phyloP scores from a whole-genome alignment of 2,113 vertebrate genomes.

The Butorides virescens region DNA sequence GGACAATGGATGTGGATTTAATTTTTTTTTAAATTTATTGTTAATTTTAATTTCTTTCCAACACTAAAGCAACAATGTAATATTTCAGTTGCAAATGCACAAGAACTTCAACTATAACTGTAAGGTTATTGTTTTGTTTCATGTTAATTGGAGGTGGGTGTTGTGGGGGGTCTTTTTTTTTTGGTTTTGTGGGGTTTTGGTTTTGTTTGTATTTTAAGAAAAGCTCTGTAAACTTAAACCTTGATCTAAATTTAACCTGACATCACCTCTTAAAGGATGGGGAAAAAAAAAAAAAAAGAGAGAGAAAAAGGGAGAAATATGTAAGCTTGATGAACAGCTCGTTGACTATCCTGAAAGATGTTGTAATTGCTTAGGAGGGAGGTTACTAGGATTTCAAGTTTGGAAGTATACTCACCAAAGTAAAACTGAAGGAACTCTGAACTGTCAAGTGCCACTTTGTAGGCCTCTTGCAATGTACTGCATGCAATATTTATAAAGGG shows the following conservation, averaged over 20 bases:
- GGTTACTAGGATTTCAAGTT: not conserved
- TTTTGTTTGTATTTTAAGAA: not conserved
- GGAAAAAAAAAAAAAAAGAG: no score
- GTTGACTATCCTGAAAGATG: not conserved
- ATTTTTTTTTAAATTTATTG: not conserved
- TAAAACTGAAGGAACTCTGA: not conserved
- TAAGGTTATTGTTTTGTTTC: not conserved
- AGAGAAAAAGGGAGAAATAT: not conserved
- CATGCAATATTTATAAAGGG: not conserved
- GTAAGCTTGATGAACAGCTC: not conserved
- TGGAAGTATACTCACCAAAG: not conserved
- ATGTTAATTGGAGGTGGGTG: accelerated
- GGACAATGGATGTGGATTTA: not conserved
- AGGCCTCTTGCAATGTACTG: not conserved
- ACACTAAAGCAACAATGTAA: not conserved
- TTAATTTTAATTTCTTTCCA: not conserved
- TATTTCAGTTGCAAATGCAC: not conserved
- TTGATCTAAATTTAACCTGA: not conserved
- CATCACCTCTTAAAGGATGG: accelerated
- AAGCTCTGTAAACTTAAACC: not conserved
- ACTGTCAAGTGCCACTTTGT: not conserved
- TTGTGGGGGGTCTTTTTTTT: not conserved
- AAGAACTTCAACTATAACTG: not conserved
- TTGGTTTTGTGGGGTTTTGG: no score
- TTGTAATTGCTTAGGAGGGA: not conserved